Evolutionary conservation across 2,888 invertebrate genomes (phyloP).

Genomic region (Caenorhabditis panamensis): DNA sequence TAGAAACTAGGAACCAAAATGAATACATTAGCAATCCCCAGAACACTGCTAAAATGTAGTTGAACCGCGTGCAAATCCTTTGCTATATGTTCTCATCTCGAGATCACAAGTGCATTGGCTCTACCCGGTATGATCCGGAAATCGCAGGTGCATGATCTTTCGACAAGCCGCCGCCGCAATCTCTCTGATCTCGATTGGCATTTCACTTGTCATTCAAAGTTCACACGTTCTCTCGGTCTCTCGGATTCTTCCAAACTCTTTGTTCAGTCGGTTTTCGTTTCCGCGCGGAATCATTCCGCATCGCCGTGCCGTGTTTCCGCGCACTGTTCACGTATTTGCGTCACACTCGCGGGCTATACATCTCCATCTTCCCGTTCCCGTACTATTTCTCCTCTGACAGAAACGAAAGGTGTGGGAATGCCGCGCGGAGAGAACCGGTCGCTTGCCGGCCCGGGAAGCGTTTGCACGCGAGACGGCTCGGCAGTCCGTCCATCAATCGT

Average conservation of each 20-base stretch:
- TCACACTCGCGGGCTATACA: slow-evolving; percentile 16
- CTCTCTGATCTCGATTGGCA: slow-evolving; percentile 4
- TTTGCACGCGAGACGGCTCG: slow-evolving; percentile 17
- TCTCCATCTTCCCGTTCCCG: slow-evolving; percentile 2
- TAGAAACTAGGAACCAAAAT: no score
- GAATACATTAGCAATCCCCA: no score
- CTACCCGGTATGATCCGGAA: background rate
- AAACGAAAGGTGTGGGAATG: slow-evolving; percentile 14
- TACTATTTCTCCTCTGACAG: slow-evolving; percentile 3
- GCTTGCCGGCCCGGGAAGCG: background rate
- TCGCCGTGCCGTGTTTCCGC: slow-evolving; percentile 6
- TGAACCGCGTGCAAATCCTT: no score
- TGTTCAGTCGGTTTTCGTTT: slow-evolving; percentile 4
- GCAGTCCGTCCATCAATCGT: background rate
- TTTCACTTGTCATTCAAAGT: slow-evolving; percentile 29
- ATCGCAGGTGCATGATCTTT: background rate
- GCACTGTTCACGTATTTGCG: slow-evolving; percentile 50
- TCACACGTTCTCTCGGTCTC: slow-evolving; percentile 20
- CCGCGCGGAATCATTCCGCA: slow-evolving; percentile 20
- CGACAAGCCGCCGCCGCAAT: background rate
- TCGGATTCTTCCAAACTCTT: background rate
- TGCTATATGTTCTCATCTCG: no score
- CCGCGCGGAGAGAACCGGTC: slow-evolving; percentile 31
- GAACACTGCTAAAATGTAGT: no score
- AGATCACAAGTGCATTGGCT: background rate